Evolutionary conservation across 1,140 invertebrate species (phyloP).

Genomic region (Mactra quadrangularis): DNA sequence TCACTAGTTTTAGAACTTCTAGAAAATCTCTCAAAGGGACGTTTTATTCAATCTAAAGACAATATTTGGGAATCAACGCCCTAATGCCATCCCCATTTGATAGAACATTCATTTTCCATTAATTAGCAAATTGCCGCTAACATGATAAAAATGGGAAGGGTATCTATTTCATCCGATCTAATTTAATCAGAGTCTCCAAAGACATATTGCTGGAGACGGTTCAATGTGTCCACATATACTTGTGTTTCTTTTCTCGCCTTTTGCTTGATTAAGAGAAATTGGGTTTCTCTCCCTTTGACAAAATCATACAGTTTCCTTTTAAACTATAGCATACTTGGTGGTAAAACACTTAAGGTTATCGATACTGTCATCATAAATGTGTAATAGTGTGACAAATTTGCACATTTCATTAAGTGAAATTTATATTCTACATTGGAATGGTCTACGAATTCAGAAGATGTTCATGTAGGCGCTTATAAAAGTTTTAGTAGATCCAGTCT

Average conservation of each 20-base stretch:
- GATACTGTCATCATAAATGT: conserved; percentile 14
- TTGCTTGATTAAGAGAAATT: background rate
- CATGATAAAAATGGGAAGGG: conserved; percentile 52
- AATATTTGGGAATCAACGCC: conserved; percentile 45
- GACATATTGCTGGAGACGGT: conserved; percentile 39
- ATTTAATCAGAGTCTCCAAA: conserved; percentile 55
- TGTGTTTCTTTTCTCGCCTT: background rate
- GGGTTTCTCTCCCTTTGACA: conserved; percentile 41
- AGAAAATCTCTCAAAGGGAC: conserved; percentile 4
- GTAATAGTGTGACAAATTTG: conserved; percentile 25
- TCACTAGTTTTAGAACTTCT: background rate
- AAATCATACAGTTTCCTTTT: background rate
- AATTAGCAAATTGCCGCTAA: conserved; percentile 64
- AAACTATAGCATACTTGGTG: background rate
- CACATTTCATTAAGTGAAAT: conserved; percentile 54
- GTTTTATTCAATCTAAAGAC: conserved; percentile 62
- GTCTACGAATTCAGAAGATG: background rate
- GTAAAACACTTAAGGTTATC: conserved; percentile 27
- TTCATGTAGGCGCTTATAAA: conserved; percentile 22
- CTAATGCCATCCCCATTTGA: conserved; percentile 45
- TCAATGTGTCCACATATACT: background rate
- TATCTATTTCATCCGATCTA: conserved; percentile 58
- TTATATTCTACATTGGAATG: conserved; percentile 13
- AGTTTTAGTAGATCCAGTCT: conserved; percentile 36
- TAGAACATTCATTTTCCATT: conserved; percentile 66